Evolutionary conservation across 2,113 vertebrate species (phyloP), one percentile per base, ranked within the genome.

Genomic region (Indri indri): DNA sequence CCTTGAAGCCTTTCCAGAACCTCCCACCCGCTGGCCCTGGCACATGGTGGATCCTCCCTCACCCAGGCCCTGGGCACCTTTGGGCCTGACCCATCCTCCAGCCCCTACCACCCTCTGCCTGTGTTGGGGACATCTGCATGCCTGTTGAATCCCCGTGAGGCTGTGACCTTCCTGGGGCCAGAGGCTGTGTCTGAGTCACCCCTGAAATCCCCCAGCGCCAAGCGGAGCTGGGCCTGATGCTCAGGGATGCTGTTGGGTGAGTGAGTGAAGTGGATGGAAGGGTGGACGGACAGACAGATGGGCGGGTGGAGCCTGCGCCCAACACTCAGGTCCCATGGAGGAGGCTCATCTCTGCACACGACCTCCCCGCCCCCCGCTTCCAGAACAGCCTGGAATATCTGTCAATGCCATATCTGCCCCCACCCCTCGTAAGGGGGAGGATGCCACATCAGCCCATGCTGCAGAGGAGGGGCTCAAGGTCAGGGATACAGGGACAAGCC

Each of bases 201-300:
- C 6, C 8, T 25, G 8, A 10, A 14, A 5, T 3, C 23, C 32
- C 25, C 50, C 20, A 13, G 32, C 23, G 20, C 59, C 27, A 22
- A 27, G 42, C 18, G 42, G 37, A 50, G 47, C 50, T 0, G 0
- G 37, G 34, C 14, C 2, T 3, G 12, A 45, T 8, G n/a, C 50
- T 70, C 4, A 0, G 74, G n/a, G 40, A n/a, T 3, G 6, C 47
- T 20, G n/a, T 2, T 6, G 20, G 32, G 11, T 9, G 20, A 27
- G 47, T 5, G 30, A 22, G 42, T 23, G 17, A 23, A 59, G 5
- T 23, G 8, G 11, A 23, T 3, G 30, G 54, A 12, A 0, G 8
- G 81, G 12, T 4, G 13, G 82, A 9, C 14, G 14, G 32, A 25
- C 3, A 47, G 65, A 68, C 32, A 50, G 66, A 32, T 3, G 45